Percentiles rank a stretch among this genome's conserved stretches.
Conservation (phyloP, 1,140 invertebrate species). For the Aradophagus sp. region DNA sequence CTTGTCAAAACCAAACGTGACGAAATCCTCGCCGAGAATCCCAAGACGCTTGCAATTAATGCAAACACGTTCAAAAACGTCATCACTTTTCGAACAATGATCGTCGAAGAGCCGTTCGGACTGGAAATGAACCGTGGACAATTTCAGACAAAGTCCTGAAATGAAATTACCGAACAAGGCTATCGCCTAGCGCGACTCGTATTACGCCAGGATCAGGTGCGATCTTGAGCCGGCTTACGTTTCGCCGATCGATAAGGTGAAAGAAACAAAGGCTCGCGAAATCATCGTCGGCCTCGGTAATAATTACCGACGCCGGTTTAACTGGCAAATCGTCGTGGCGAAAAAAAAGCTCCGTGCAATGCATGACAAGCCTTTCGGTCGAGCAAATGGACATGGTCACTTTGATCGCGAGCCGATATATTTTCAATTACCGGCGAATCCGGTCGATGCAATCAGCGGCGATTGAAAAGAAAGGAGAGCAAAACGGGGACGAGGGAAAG, state of each 20-base stretch:
- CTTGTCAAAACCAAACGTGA: slow-evolving; percentile 42
- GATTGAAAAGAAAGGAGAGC: too few species aligned
- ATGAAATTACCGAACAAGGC: slow-evolving; percentile 71
- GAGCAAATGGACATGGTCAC: not conserved
- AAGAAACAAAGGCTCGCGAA: slow-evolving; percentile 48
- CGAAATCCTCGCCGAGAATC: slow-evolving; percentile 25
- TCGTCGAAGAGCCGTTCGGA: slow-evolving; percentile 26
- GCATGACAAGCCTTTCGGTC: not conserved
- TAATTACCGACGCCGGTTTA: slow-evolving; percentile 6
- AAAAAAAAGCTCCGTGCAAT: slow-evolving; percentile 7
- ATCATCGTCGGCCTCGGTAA: slow-evolving; percentile 11
- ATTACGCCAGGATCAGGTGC: slow-evolving; percentile 57
- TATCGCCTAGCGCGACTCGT: slow-evolving; percentile 57
- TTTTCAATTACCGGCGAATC: slow-evolving; percentile 10
- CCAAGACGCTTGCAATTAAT: slow-evolving; percentile 25
- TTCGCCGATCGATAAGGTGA: slow-evolving; percentile 61
- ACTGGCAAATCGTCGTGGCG: not conserved
- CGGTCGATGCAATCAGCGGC: too few species aligned
- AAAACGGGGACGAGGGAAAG: too few species aligned
- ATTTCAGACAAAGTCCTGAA: slow-evolving; percentile 25
- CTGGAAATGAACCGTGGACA: slow-evolving; percentile 18
- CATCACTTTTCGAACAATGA: too few species aligned
- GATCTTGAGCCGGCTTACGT: slow-evolving; percentile 44
- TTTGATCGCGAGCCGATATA: slow-evolving; percentile 11
- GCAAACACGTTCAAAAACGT: slow-evolving; percentile 14